A percentile compares a stretch with the other conserved stretches of the same genome.
Evolutionary conservation across 2,888 invertebrate species (phyloP).

Genomic region (Onchidella celtica): DNA sequence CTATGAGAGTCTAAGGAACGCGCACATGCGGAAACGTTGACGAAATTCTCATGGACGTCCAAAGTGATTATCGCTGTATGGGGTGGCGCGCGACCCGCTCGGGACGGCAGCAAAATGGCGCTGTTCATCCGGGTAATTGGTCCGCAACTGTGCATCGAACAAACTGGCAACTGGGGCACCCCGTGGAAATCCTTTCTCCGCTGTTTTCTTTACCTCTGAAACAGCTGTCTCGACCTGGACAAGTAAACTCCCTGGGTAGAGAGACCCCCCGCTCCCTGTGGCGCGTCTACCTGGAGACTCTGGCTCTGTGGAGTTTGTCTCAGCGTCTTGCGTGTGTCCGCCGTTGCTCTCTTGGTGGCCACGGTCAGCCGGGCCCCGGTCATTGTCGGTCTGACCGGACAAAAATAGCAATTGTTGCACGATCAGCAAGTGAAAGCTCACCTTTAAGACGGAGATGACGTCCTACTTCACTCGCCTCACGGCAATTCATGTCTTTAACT

Average conservation of each 20-base stretch:
- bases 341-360: neutral
- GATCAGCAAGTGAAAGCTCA: neutral
- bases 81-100: constrained; percentile 48
- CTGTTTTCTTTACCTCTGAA: no score
- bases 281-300: neutral
- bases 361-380: neutral
- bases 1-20: neutral
- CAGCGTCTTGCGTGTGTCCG: neutral
- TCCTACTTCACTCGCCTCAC: no score
- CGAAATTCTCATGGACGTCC: constrained; percentile 5
- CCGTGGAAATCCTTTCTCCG: neutral
- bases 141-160: neutral
- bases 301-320: neutral
- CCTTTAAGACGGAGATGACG: no score
- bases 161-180: neutral
- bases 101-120: constrained; percentile 49
- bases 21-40: neutral
- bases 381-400: neutral
- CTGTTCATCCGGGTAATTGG: constrained; percentile 36
- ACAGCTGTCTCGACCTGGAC: neutral
- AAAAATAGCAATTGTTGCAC: neutral
- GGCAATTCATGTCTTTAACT: no score
- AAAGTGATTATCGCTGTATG: constrained; percentile 48
- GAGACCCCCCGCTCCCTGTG: neutral
- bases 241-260: neutral